phyloP scores from a whole-genome alignment of 2,888 invertebrate species.

The Andrena dorsata region DNA sequence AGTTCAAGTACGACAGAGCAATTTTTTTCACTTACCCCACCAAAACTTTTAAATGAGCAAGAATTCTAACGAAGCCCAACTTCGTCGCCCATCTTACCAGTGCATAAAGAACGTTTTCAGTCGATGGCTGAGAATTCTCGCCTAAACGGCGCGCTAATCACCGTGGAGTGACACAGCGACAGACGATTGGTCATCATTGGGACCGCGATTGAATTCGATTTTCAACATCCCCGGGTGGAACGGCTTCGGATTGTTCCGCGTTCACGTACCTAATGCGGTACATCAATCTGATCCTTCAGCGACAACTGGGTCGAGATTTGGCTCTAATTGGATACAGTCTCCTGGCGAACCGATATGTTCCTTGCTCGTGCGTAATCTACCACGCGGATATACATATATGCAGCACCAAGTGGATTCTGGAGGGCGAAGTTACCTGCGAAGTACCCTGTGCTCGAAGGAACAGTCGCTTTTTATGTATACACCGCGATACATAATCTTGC shows the following conservation, averaged over 20 bases:
- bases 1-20: too few relatives aligned
- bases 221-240: constrained; percentile 11
- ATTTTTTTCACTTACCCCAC: too few relatives aligned
- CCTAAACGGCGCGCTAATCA: not conserved
- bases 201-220: constrained; percentile 19
- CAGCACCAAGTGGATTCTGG: not conserved
- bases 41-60: too few relatives aligned
- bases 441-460: not conserved
- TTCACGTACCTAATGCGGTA: constrained; percentile 52
- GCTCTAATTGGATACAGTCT: constrained; percentile 60
- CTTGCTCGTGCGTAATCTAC: constrained; percentile 38
- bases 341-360: constrained; percentile 42
- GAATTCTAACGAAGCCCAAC: too few relatives aligned
- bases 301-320: constrained; percentile 51
- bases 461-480: not conserved
- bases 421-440: not conserved
- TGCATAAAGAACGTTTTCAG: not conserved
- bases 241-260: constrained; percentile 28
- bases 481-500: not conserved
- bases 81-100: too few relatives aligned
- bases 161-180: not conserved
- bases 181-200: constrained; percentile 22
- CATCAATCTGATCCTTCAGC: constrained; percentile 55
- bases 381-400: not conserved
- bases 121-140: not conserved